These are phyloP conservation scores for Drosophila anceps DNA, from an alignment of 2,888 invertebrate species.

Conservation along the genomic window DNA sequence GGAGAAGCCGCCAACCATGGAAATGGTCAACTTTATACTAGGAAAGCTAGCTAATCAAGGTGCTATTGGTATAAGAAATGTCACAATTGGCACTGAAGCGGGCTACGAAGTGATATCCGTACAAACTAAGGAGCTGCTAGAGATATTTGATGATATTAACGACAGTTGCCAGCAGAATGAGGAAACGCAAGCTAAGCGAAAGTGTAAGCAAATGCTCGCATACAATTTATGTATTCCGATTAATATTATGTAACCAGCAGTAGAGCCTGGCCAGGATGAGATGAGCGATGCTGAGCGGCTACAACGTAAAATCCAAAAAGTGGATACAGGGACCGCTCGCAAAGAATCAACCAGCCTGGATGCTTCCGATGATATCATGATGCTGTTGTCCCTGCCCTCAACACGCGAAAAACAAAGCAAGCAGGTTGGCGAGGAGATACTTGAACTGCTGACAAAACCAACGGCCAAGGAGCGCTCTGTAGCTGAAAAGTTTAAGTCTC, in stretches of 20 bases:
- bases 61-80: slow-evolving; percentile 82
- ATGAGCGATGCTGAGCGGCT: slow-evolving; percentile 69
- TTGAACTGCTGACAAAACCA: slow-evolving; percentile 96
- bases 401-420: slow-evolving; percentile 98
- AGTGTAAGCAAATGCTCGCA: slow-evolving; percentile 79
- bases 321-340: slow-evolving; percentile 63
- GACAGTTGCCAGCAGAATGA: slow-evolving; percentile 85
- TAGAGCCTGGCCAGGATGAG: slow-evolving; percentile 60
- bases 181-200: slow-evolving; percentile 85
- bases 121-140: slow-evolving; percentile 79
- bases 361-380: slow-evolving; percentile 90
- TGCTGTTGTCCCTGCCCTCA: slow-evolving; percentile 88
- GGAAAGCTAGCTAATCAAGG: slow-evolving; percentile 91
- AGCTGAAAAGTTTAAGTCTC: slow-evolving; percentile 98
- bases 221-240: not conserved
- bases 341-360: slow-evolving; percentile 81
- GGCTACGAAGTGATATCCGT: slow-evolving; percentile 85
- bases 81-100: slow-evolving; percentile 83
- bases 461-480: slow-evolving; percentile 98
- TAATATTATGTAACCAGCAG: slow-evolving; percentile 30
- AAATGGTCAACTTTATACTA: slow-evolving; percentile 90
- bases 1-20: slow-evolving; percentile 87
- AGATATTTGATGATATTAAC: slow-evolving; percentile 82
- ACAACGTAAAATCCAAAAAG: slow-evolving; percentile 70
- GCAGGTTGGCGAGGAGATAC: slow-evolving; percentile 97